Percentiles rank a stretch among this genome's conserved stretches.
Evolutionary conservation across 2,888 invertebrate genomes (phyloP).

Genomic region (Harpalus rufipes): DNA sequence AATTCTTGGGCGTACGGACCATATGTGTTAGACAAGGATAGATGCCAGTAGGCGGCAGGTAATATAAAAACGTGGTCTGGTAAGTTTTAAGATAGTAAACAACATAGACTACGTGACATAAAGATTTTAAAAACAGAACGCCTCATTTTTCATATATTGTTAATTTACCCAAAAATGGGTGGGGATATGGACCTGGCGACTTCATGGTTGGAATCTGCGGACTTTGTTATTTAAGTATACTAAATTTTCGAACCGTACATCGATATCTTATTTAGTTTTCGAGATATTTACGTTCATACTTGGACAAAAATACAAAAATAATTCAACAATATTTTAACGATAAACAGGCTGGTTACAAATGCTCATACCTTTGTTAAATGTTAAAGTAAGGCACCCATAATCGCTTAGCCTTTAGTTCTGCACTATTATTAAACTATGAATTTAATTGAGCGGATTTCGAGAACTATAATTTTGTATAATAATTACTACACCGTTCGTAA

Average conservation of each 20-base stretch:
- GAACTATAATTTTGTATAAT: conserved; percentile 48
- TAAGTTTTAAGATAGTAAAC: conserved; percentile 26
- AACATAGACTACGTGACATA: conserved; percentile 2
- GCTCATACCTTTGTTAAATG: background rate
- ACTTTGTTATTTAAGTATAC: background rate
- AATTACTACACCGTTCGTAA: conserved; percentile 26
- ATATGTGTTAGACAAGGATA: conserved; percentile 14
- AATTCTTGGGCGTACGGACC: background rate
- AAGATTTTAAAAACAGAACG: background rate
- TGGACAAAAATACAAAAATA: background rate
- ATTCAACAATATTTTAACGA: background rate
- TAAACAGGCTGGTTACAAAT: background rate
- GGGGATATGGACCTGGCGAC: background rate
- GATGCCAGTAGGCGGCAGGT: conserved; percentile 46
- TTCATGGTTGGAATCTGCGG: background rate
- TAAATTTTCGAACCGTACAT: background rate
- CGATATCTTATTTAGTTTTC: background rate
- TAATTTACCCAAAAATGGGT: background rate
- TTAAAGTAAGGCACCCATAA: background rate
- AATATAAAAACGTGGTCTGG: conserved; percentile 44
- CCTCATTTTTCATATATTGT: background rate
- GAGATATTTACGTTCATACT: background rate
- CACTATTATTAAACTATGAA: conserved; percentile 45
- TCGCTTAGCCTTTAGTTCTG: conserved; percentile 6
- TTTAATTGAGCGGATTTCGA: conserved; percentile 28